Percentiles rank a stretch among this genome's conserved stretches.
Evolutionary conservation across 2,113 vertebrate species (phyloP).

Genomic region (Pantherophis guttatus): DNA sequence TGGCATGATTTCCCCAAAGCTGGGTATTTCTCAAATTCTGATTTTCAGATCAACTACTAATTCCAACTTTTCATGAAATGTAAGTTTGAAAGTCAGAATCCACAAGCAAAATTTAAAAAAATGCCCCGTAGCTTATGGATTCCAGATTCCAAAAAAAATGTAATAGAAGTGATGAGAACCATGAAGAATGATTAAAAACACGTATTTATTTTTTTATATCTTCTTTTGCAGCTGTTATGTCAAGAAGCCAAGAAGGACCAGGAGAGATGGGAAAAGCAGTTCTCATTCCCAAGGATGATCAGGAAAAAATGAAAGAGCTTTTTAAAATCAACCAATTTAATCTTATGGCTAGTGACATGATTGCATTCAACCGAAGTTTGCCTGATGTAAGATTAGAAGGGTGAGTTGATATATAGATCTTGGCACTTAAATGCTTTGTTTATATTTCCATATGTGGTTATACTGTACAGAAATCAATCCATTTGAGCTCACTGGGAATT

Average conservation of each 20-base stretch:
- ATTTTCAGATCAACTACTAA: neutral
- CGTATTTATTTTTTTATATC: fast-evolving
- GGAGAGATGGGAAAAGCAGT: conserved; percentile 98
- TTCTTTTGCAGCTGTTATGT: conserved; percentile 85
- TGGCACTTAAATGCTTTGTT: neutral
- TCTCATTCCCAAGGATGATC: conserved; percentile 87
- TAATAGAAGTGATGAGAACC: fast-evolving
- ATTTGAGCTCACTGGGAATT: neutral
- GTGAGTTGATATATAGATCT: conserved; percentile 70
- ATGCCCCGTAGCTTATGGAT: too few species aligned
- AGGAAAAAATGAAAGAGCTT: conserved; percentile 97
- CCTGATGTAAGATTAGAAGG: conserved; percentile 95
- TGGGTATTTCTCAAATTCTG: neutral
- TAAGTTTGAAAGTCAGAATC: neutral
- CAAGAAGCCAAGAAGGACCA: conserved; percentile 88
- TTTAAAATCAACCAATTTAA: conserved; percentile 99
- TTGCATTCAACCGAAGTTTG: conserved; percentile 92
- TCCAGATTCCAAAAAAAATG: fast-evolving
- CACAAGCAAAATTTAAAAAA: neutral
- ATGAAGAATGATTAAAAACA: fast-evolving
- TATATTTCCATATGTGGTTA: neutral
- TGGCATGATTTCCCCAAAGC: neutral
- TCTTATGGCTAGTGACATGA: conserved; percentile 96
- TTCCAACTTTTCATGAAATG: neutral
- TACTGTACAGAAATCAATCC: neutral